Base-by-base conservation (phyloP, 2,113 vertebrate species). In the Phyllostomus hastatus region DNA sequence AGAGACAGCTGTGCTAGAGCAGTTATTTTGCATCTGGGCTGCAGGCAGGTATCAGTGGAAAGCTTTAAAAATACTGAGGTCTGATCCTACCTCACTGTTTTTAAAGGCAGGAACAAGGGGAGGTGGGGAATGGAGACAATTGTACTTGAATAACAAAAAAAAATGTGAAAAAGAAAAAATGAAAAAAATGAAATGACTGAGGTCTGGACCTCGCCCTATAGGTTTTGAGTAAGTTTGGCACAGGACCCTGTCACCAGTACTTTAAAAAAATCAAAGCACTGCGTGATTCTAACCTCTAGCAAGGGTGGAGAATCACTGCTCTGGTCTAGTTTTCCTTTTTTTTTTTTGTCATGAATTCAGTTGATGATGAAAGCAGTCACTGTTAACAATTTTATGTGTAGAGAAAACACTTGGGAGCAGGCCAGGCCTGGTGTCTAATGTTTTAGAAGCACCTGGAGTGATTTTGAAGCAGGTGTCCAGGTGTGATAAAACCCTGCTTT, bases 311-410 rank as follows among this genome's bases (percentile, higher is more conserved):
- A 46, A 19, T 22, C 17, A 5, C 26, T 16, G 11, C 41, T 43
- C 19, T 5, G 3, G 10, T 19, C 67, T 22, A 5, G 52, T 72
- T 73, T 19, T 52, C 5, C 38, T 17, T 38, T 19, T 17, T n/a
- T n/a, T 9, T 28, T 15, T 41, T 8, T 20, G 50, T 5, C 16
- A 7, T 38, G 16, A 4, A 2, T 11, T 15, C 5, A 81, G 28
- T 85, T 15, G 19, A 8, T 46, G 7, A 33, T 72, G 69, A 83
- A 31, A 33, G 43, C 41, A 22, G 17, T 24, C 10, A 20, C 69
- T 19, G 22, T 5, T n/a, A 12, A 12, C 28, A 2, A 17, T 5
- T 26, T 7, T 7, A 12, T 5, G 11, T 6, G 24, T 24, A 0
- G 15, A 6, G 2, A 16, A 26, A 61, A 14, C 1, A 5, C 20